Evolutionary conservation across 2,888 invertebrate genomes (phyloP).

Genomic region (Leptopilina myrica): DNA sequence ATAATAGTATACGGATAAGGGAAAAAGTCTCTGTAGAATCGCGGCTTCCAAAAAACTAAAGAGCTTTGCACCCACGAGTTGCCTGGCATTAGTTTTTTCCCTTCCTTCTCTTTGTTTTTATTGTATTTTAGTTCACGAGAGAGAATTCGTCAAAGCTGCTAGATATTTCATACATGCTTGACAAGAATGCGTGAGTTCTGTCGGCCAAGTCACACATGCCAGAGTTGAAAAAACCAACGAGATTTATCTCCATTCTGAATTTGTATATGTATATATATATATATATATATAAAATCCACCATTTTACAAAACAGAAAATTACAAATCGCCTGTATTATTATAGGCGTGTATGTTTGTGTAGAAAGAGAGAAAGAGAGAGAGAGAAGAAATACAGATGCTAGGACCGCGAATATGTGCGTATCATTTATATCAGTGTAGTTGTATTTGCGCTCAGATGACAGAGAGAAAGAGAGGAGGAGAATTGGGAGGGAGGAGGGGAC

Average conservation of each 20-base stretch:
- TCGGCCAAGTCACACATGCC: background rate
- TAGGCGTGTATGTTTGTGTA: constrained; percentile 59
- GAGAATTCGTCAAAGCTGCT: constrained; percentile 22
- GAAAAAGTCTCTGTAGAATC: background rate
- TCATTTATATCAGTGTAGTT: constrained; percentile 25
- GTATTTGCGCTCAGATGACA: constrained; percentile 20
- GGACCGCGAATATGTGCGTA: constrained; percentile 39
- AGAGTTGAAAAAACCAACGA: background rate
- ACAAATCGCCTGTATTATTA: constrained; percentile 18
- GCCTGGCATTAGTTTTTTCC: background rate
- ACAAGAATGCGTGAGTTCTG: constrained; percentile 11
- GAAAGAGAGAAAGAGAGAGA: background rate
- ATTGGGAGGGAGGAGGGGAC: constrained; percentile 55
- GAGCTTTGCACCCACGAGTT: constrained; percentile 6
- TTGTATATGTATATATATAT: background rate
- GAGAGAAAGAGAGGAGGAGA: constrained; percentile 48
- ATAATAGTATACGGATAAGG: constrained; percentile 23
- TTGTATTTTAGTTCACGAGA: too few relatives aligned
- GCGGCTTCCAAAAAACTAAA: constrained; percentile 6
- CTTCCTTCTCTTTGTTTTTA: background rate
- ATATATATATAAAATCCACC: background rate
- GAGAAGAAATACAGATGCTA: constrained; percentile 46
- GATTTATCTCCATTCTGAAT: constrained; percentile 15
- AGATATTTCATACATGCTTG: background rate
- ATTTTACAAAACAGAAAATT: background rate